phyloP scores from a whole-genome alignment of 2,113 vertebrate species.

The Scomber japonicus region DNA sequence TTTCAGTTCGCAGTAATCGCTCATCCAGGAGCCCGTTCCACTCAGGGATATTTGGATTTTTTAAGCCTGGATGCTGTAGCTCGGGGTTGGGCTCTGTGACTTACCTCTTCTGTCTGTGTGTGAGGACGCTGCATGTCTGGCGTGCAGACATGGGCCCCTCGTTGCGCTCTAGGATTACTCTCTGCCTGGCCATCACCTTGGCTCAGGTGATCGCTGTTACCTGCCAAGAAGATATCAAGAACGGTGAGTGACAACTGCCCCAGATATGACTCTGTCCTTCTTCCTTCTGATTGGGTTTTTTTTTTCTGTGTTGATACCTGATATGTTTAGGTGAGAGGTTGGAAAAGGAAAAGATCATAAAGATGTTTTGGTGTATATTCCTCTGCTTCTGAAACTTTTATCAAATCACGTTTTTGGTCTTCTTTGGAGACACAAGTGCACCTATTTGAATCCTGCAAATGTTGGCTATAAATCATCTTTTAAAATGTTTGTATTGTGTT shows the following conservation, averaged over 20 bases:
- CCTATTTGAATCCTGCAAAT: background rate
- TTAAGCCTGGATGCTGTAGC: conserved; percentile 71
- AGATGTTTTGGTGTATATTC: background rate
- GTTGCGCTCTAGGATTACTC: conserved; percentile 66
- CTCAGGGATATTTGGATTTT: conserved; percentile 69
- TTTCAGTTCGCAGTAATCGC: conserved; percentile 57
- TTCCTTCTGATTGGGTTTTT: conserved; percentile 21
- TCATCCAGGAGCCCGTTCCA: conserved; percentile 61
- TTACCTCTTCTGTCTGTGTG: conserved; percentile 23
- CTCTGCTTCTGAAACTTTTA: background rate
- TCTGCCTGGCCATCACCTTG: conserved; percentile 74
- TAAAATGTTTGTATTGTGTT: background rate
- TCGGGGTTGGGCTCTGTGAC: conserved; percentile 36
- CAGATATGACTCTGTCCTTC: background rate
- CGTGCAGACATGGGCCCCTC: conserved; percentile 72
- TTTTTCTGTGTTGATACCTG: background rate
- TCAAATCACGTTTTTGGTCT: background rate
- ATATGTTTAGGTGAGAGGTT: background rate
- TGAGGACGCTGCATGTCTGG: conserved; percentile 63
- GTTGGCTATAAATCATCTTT: background rate
- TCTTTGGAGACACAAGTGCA: no score
- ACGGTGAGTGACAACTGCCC: conserved; percentile 69
- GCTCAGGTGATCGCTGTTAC: conserved; percentile 76
- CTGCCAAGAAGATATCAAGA: conserved; percentile 74
- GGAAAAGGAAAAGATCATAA: background rate